These are phyloP conservation scores for Gila orcuttii DNA, from an alignment of 2,113 vertebrate genomes.

Conservation along the genomic window DNA sequence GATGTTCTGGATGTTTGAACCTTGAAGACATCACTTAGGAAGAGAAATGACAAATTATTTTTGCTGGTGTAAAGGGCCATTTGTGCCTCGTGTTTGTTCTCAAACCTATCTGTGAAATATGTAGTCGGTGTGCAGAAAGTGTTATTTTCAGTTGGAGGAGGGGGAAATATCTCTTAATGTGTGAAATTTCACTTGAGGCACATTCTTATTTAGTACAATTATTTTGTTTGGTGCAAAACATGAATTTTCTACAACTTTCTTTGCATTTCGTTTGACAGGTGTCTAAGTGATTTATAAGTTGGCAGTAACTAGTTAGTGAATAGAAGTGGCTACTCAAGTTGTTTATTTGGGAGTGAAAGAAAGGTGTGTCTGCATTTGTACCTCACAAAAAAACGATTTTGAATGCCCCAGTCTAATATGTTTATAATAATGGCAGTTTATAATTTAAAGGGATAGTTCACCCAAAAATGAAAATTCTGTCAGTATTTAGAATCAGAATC, in stretches of 20 bases:
- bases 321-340: background rate
- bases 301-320: background rate
- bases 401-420: background rate
- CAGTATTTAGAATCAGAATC: too few species aligned
- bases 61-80: background rate
- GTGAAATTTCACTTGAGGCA: background rate
- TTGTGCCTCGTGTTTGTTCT: constrained; percentile 16
- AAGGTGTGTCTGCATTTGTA: background rate
- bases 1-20: background rate
- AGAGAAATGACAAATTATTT: background rate
- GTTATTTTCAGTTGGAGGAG: background rate
- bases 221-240: background rate
- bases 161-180: background rate
- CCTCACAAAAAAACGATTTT: background rate
- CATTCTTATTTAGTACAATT: background rate
- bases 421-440: background rate
- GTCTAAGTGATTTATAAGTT: background rate
- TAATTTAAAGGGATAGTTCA: background rate
- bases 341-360: background rate
- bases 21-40: background rate
- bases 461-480: too few species aligned
- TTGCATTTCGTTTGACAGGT: background rate
- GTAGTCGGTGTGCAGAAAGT: background rate
- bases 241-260: background rate
- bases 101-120: constrained; percentile 23